Base-by-base conservation (phyloP, 2,113 vertebrate genomes). In the Mus musculus region DNA sequence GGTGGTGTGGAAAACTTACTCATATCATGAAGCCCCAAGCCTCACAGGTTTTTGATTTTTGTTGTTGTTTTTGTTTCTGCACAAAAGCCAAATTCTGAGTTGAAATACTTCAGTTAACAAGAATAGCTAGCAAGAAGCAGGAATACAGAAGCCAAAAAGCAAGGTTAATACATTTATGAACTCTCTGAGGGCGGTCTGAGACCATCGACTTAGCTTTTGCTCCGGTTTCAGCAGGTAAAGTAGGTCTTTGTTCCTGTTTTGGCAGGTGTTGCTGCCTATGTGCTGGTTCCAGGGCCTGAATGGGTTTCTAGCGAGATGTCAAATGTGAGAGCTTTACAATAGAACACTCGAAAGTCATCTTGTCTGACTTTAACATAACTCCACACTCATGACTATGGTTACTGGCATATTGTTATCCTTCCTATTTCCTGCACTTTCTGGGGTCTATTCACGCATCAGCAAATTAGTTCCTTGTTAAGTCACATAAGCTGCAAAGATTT, bases 291-390 rank as follows among this genome's bases (percentile, higher is more conserved):
- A 42, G 81, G 24, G 39, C 8, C 59, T 46, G 59, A 30, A 19
- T 10, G 81, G 59, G 59, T 26, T 30, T 30, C 82, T 46, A 0
- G 46, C 16, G 4, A 19, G 59, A n/a, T 30, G 8, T 42, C 82
- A 84, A 63, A n/a, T 65, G 16, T 65, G 26, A 24, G n/a, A 14
- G n/a, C 39, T 28, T 85, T 63, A 28, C 26, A 30, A 42, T 3
- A 28, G 78, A 13, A 39, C 8, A 1, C 11, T 36, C 36, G 3
- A 0, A 0, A 10, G 16, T 36, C 13, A 9, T 36, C 84, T 20
- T 9, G 1, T 6, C 17, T 5, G 3, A 12, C 0, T 24, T 5
- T 14, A 24, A 67, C 56, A 24, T 3, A 22, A 69, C 67, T 69
- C 67, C 5, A 16, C 30, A 69, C 30, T 69, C 67, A 16, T 14